Base-by-base conservation (phyloP, 1,140 invertebrate genomes). In the Ruditapes philippinarum region DNA sequence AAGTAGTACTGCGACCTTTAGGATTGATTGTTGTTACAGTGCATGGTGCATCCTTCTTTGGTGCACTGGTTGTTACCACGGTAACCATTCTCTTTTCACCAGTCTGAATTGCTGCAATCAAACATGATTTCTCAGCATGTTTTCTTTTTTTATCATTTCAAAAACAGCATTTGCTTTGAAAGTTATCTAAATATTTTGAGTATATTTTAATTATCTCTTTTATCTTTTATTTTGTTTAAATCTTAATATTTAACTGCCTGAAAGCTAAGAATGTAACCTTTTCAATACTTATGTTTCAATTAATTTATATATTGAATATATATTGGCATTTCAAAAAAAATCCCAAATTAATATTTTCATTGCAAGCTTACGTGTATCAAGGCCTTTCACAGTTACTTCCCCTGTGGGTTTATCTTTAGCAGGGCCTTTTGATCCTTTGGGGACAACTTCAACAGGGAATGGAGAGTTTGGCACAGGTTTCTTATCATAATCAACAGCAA, bases 381-480 rank as follows among this genome's bases (percentile, higher is more conserved):
- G 76, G 51, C 85, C 85, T 40, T 65, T 42, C 17, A 88, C 85
- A 45, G 85, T 88, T 60, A 88, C 65, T 80, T 88, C 85, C 14
- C 38, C 74, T 49, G 33, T 79, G 3, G 74, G 74, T 31, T 79
- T 57, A 2, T 68, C 76, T 45, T 51, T 57, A 11, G 19, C 25
- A 33, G 65, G 45, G 25, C 36, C 28, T 65, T 80, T 88, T 38
- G 70, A 36, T 33, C 85, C 85, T 31, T 88, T 88, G 1, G 85
- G 85, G 4, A 68, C 49, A 45, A 99, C 97, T 96, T 98, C 99
- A 33, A 96, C 97, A 95, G 98, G 98, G 97, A 98, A 99, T 1
- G 99, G 99, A 1, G 98, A 99, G 94, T 99, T 98, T 1, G 99
- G 98, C 94, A 99, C 99, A 96, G 99, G 98, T 93, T 98, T 98